Evolutionary conservation across 2,113 vertebrate genomes (phyloP).

Genomic region (Aleadryas rufinucha): DNA sequence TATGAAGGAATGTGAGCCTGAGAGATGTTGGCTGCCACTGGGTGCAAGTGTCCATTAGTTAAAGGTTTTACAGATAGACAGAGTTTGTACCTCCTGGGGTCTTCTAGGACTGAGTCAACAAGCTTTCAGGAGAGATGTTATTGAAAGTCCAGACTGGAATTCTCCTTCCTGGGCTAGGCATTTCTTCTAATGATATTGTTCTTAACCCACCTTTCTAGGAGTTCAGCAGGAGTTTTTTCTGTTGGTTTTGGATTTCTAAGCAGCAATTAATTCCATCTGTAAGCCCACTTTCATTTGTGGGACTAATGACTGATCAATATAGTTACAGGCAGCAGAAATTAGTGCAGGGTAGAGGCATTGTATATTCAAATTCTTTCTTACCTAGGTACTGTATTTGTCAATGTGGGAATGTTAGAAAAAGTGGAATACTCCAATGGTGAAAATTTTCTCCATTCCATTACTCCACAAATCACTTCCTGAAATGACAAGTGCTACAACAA

Average conservation of each 20-base stretch:
- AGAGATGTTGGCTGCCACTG: background rate
- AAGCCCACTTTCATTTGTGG: background rate
- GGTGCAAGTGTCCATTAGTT: background rate
- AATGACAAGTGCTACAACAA: background rate
- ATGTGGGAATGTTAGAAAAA: slow-evolving; percentile 40
- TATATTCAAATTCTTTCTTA: slow-evolving; percentile 53
- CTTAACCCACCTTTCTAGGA: background rate
- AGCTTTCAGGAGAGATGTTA: background rate
- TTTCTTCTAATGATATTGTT: background rate
- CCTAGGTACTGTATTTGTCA: slow-evolving; percentile 56
- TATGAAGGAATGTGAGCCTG: background rate
- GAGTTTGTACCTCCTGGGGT: background rate
- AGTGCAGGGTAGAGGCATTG: background rate
- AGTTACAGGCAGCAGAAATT: background rate
- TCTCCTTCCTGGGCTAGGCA: background rate
- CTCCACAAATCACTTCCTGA: slow-evolving; percentile 81
- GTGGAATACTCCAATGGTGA: slow-evolving; percentile 51
- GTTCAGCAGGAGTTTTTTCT: background rate
- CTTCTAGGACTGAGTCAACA: background rate
- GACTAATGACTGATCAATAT: background rate
- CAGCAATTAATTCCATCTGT: background rate
- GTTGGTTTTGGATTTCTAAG: background rate
- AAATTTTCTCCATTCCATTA: slow-evolving; percentile 84
- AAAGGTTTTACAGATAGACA: background rate
- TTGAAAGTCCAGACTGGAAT: background rate